Percentiles rank a stretch among this genome's conserved stretches.
Conservation (phyloP, 2,113 vertebrate species). For the Fregata magnificens region DNA sequence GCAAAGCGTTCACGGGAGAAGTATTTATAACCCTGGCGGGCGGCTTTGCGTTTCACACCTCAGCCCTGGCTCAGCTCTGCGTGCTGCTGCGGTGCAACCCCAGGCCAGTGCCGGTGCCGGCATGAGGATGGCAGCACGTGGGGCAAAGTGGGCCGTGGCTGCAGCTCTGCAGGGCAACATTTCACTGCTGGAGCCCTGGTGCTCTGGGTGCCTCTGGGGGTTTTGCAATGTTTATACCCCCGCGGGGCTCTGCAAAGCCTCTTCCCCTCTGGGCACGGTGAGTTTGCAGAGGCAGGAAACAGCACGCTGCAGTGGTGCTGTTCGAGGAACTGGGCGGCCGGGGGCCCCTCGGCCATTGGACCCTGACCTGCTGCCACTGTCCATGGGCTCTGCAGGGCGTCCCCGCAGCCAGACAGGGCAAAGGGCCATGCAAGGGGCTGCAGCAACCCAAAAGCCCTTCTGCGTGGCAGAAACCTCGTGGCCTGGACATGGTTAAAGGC, state of each 20-base stretch:
- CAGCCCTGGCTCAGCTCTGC: background rate
- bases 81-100: background rate
- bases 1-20: accelerated
- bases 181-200: accelerated
- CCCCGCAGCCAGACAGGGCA: accelerated
- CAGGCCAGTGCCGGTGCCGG: accelerated
- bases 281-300: background rate
- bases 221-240: background rate
- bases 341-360: accelerated
- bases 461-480: background rate
- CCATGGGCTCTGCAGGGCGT: background rate
- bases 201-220: background rate
- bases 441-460: background rate
- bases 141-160: background rate
- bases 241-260: background rate
- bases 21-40: background rate
- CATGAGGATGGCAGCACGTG: accelerated
- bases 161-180: background rate
- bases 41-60: slow-evolving; percentile 11
- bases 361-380: background rate
- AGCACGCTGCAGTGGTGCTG: accelerated
- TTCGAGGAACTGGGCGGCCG: accelerated
- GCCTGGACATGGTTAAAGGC: background rate
- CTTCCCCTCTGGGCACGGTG: accelerated
- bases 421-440: background rate